phyloP scores from a whole-genome alignment of 92 coral and sea anemone species.

The Palythoa grandis region DNA sequence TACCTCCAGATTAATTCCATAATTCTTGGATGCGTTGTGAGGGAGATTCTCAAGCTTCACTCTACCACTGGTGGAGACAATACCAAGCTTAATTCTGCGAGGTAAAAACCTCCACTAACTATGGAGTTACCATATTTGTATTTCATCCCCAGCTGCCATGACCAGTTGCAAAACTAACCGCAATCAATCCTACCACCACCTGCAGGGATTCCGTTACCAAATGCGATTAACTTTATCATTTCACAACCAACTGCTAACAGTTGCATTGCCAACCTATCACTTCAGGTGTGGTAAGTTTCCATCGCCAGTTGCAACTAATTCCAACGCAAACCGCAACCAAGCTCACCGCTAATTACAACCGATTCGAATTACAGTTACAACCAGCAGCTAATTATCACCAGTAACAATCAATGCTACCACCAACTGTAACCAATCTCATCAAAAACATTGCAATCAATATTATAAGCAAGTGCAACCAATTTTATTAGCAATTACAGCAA shows the following conservation, averaged over 20 bases:
- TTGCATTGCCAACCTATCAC: too few relatives aligned
- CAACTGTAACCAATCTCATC: too few relatives aligned
- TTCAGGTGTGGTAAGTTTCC: too few relatives aligned
- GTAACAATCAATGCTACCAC: too few relatives aligned
- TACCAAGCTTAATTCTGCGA: constrained; percentile 67
- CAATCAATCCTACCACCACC: background rate
- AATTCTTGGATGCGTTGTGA: constrained; percentile 77
- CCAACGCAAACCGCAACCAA: too few relatives aligned
- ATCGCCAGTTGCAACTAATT: too few relatives aligned
- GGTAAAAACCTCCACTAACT: constrained; percentile 30
- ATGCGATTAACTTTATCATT: background rate
- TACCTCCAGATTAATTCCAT: constrained; percentile 66
- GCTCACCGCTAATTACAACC: too few relatives aligned
- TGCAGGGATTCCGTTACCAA: too few relatives aligned
- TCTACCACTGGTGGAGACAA: constrained; percentile 69
- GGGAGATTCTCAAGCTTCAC: constrained; percentile 77
- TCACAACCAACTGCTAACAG: too few relatives aligned
- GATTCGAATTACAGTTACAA: background rate
- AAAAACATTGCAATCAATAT: too few relatives aligned
- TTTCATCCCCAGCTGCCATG: background rate
- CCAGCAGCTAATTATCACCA: background rate
- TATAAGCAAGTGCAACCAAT: too few relatives aligned
- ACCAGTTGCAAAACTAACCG: background rate
- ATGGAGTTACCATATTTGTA: background rate
- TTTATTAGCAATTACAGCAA: too few relatives aligned